Base-by-base conservation (phyloP, 2,113 vertebrate species). In the Fukomys damarensis region DNA sequence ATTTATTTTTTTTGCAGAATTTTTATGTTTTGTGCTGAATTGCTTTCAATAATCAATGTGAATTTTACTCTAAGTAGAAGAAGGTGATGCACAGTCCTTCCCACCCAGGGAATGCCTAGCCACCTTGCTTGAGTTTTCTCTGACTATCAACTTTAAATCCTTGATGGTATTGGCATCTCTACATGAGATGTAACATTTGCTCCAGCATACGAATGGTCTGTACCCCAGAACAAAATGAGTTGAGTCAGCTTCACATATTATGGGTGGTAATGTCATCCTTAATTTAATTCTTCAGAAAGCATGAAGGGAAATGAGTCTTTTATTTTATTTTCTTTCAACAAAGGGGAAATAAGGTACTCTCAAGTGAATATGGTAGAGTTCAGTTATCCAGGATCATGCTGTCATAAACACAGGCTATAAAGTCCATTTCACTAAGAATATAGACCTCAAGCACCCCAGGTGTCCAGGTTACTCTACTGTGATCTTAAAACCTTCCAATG, bases 271-370 rank as follows among this genome's bases (percentile, higher is more conserved):
- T 77, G 90, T 28, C 58, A 58, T 85, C 12, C 70, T 90, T 90
- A 84, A 68, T 96, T 94, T 96, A 97, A 98, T 96, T 95, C 87
- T 82, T 52, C 38, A 89, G 22, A 87, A 97, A 91, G 22, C 38
- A 66, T 80, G 96, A 58, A 41, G 30, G 74, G n/a, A 84, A 94
- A 77, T 97, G 66, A 85, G 86, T 91, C 83, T 43, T 87, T 91
- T 28, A 43, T 86, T 86, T 68, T 96, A 16, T 86, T 87, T 97
- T 82, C 41, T 70, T 92, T 59, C 56, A 87, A 54, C 61, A 85
- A 90, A 95, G 66, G 56, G 93, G 79, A 86, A 97, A 98, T 86
- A 97, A 98, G 98, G 97, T 99, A 99, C 98, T 99, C 98, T 99
- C 98, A 99, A 98, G 98, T 98, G 98, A 98, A 76, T 94, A 77